Evolutionary conservation across 1,140 invertebrate species (phyloP).

Genomic region (Aradophagus sp.): DNA sequence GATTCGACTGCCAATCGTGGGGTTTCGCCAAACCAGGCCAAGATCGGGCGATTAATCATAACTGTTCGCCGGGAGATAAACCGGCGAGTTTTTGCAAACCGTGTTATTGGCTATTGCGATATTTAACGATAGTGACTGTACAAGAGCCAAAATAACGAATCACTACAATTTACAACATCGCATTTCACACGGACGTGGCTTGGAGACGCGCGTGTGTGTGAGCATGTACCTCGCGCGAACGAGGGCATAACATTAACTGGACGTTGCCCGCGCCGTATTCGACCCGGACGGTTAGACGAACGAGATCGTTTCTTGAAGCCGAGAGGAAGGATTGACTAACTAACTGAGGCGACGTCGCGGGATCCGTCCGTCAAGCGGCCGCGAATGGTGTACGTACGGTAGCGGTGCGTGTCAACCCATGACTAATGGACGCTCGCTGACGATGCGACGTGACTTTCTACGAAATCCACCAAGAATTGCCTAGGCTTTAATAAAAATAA

Average conservation of each 20-base stretch:
- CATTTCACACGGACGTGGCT: constrained; percentile 25
- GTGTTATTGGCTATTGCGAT: constrained; percentile 27
- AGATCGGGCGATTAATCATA: constrained; percentile 17
- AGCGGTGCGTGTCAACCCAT: constrained; percentile 69
- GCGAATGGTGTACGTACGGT: constrained; percentile 59
- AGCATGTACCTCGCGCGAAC: constrained; percentile 42
- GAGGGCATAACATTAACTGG: constrained; percentile 71
- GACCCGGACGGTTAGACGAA: constrained; percentile 24
- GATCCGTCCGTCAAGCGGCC: constrained; percentile 54
- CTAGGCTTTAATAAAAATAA: constrained; percentile 67
- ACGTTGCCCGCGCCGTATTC: constrained; percentile 64
- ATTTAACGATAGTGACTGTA: constrained; percentile 22
- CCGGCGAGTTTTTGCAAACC: constrained; percentile 6
- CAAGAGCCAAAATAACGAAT: constrained; percentile 51
- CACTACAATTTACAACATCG: constrained; percentile 34
- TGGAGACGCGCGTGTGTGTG: constrained; percentile 28
- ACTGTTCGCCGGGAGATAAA: not conserved
- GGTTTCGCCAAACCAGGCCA: too few species aligned
- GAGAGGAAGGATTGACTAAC: constrained; percentile 45
- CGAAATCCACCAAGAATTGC: constrained; percentile 45
- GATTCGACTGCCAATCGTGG: too few species aligned
- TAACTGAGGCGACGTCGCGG: constrained; percentile 47
- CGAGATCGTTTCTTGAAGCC: constrained; percentile 47
- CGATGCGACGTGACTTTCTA: constrained; percentile 63
- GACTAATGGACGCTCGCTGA: constrained; percentile 70